A percentile compares a stretch with the other conserved stretches of the same genome.
phyloP scores from a whole-genome alignment of 92 coral and sea anemone genomes.

The Palythoa grandis region DNA sequence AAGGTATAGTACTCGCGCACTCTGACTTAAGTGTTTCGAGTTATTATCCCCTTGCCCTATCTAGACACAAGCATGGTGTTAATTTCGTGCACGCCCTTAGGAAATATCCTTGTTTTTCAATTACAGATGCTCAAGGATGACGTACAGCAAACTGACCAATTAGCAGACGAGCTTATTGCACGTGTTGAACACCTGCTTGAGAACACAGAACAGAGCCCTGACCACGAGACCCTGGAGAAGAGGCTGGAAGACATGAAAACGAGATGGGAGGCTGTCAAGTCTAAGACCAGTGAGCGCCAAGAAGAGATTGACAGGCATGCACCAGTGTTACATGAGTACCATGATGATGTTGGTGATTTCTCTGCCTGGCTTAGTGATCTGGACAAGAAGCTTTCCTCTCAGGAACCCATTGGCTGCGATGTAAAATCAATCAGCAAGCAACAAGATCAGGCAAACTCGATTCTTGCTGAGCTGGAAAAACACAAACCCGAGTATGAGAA shows the following conservation, averaged over 20 bases:
- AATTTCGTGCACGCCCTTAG: background rate
- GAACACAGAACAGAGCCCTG: constrained; percentile 92
- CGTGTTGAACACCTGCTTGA: constrained; percentile 83
- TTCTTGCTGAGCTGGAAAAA: constrained; percentile 67
- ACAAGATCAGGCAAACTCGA: constrained; percentile 72
- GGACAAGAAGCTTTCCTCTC: constrained; percentile 75
- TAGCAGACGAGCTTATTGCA: constrained; percentile 85
- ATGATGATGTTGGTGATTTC: constrained; percentile 78
- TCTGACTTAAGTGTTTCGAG: background rate
- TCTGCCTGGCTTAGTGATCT: constrained; percentile 77
- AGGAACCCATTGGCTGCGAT: constrained; percentile 85
- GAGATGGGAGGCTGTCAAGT: constrained; percentile 85
- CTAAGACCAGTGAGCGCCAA: constrained; percentile 81
- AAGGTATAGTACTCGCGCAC: constrained; percentile 55
- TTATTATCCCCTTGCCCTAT: background rate
- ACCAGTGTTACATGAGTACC: constrained; percentile 80
- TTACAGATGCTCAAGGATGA: constrained; percentile 78
- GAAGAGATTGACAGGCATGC: constrained; percentile 74
- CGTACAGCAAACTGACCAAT: constrained; percentile 73
- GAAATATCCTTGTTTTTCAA: background rate
- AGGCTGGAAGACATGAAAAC: constrained; percentile 90
- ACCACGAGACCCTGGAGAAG: constrained; percentile 80
- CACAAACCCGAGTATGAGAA: constrained; percentile 78
- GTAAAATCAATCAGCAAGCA: constrained; percentile 72
- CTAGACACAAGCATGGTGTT: too few relatives aligned